phyloP scores from a whole-genome alignment of 2,888 invertebrate species.

The Melanargia galathea region DNA sequence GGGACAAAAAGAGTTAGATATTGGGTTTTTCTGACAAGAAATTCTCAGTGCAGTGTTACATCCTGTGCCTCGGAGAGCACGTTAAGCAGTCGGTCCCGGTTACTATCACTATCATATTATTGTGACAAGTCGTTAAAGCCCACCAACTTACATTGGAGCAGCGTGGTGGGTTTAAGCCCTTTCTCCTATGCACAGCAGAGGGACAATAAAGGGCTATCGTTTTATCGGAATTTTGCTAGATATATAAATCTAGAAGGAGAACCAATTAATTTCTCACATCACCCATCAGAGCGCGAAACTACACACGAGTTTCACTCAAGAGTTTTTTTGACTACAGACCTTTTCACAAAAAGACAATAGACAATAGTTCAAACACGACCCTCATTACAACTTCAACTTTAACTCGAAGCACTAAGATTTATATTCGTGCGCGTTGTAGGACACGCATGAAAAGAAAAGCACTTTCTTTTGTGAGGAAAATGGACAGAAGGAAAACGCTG shows the following conservation, averaged over 20 bases:
- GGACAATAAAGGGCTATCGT: no score
- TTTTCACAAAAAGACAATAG: conserved; percentile 24
- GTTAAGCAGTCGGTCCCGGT: no score
- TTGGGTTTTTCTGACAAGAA: no score
- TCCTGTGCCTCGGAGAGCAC: no score
- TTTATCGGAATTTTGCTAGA: background rate
- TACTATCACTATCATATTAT: no score
- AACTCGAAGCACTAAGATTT: background rate
- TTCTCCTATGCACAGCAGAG: no score
- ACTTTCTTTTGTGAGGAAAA: conserved; percentile 36
- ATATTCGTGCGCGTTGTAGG: background rate
- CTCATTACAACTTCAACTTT: background rate
- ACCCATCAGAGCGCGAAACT: conserved; percentile 5
- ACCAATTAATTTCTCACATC: conserved; percentile 12
- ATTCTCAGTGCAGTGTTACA: no score
- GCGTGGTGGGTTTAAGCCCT: no score
- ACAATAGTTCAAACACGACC: conserved; percentile 19
- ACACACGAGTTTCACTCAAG: conserved; percentile 9
- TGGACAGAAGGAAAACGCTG: conserved; percentile 34
- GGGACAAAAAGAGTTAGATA: no score
- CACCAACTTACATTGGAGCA: no score
- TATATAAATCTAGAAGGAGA: background rate
- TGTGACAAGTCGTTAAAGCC: no score
- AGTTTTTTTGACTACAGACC: conserved; percentile 22
- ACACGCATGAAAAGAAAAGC: conserved; percentile 25